Percentiles rank a stretch among this genome's conserved stretches.
phyloP scores from a whole-genome alignment of 2,888 invertebrate genomes.

The Trichogramma evanescens region DNA sequence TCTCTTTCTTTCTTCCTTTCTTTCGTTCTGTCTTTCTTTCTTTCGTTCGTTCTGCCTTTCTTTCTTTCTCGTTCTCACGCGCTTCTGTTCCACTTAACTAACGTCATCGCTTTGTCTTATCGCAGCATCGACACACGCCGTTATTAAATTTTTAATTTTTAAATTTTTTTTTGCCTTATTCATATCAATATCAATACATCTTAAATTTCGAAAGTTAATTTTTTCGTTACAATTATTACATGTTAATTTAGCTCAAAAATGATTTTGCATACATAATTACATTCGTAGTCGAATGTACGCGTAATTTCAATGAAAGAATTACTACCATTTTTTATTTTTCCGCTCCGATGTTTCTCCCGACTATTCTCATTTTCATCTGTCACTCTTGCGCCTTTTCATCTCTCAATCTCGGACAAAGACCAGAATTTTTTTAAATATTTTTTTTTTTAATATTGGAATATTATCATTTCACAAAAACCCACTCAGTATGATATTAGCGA shows the following conservation, averaged over 20 bases:
- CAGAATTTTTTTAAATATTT: conserved; percentile 31
- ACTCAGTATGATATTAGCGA: conserved; percentile 46
- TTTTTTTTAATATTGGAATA: conserved; percentile 37
- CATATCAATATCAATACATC: conserved; percentile 18
- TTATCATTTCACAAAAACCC: conserved; percentile 47
- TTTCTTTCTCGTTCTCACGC: conserved; percentile 6
- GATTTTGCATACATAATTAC: conserved; percentile 19
- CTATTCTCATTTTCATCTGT: background rate
- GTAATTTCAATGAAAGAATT: conserved; percentile 17
- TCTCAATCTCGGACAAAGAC: conserved; percentile 30
- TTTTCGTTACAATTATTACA: background rate
- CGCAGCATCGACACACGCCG: conserved; percentile 25
- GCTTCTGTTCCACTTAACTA: conserved; percentile 10
- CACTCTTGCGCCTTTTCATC: conserved; percentile 17
- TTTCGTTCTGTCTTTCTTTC: conserved; percentile 4
- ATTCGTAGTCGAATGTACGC: conserved; percentile 20
- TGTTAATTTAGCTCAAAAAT: conserved; percentile 17
- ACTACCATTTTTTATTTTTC: conserved; percentile 5
- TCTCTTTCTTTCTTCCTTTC: conserved; percentile 10
- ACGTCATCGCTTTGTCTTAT: conserved; percentile 16
- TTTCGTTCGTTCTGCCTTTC: conserved; percentile 1
- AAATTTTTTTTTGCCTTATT: conserved; percentile 11
- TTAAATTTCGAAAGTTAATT: conserved; percentile 11
- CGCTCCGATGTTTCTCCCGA: conserved; percentile 8
- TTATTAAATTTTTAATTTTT: conserved; percentile 21